Conservation (phyloP, 2,888 invertebrate species). For the Orthosia incerta region DNA sequence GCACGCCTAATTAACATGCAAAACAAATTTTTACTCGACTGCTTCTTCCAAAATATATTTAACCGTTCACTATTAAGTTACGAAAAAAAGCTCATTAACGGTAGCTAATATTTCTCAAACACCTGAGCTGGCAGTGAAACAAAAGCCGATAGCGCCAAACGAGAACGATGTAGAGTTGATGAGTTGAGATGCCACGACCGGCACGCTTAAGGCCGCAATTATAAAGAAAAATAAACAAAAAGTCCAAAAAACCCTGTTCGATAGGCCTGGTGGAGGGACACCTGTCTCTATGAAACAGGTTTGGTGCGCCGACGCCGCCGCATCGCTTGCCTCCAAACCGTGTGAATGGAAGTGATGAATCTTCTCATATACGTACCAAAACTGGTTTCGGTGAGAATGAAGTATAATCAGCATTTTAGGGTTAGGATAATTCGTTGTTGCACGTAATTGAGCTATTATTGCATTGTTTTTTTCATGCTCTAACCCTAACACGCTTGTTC, state of each 20-base stretch:
- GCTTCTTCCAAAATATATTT: constrained; percentile 27
- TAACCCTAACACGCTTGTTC: neutral
- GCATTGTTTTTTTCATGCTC: constrained; percentile 17
- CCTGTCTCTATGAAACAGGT: constrained; percentile 87
- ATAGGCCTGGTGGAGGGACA: constrained; percentile 75
- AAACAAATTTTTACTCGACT: constrained; percentile 14
- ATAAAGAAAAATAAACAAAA: constrained; percentile 73
- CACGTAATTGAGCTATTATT: constrained; percentile 52
- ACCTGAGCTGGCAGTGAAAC: constrained; percentile 38
- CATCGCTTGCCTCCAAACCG: constrained; percentile 73
- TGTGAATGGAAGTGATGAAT: constrained; percentile 85
- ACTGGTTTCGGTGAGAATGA: constrained; percentile 79
- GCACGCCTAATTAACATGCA: constrained; percentile 39
- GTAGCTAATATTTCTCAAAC: constrained; percentile 44
- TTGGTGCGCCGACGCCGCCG: constrained; percentile 66
- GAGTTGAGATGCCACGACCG: constrained; percentile 57
- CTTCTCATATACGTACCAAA: constrained; percentile 80
- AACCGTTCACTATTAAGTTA: constrained; percentile 23
- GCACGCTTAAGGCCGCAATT: constrained; percentile 75
- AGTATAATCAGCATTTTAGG: constrained; percentile 70
- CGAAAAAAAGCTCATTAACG: constrained; percentile 46
- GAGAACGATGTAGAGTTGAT: constrained; percentile 32
- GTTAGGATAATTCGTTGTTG: constrained; percentile 62
- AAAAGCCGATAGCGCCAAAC: constrained; percentile 63
- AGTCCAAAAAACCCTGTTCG: constrained; percentile 71